Percentiles rank a stretch among this genome's conserved stretches.
Conservation (phyloP, 2,113 vertebrate genomes). For the Gambusia holbrooki region DNA sequence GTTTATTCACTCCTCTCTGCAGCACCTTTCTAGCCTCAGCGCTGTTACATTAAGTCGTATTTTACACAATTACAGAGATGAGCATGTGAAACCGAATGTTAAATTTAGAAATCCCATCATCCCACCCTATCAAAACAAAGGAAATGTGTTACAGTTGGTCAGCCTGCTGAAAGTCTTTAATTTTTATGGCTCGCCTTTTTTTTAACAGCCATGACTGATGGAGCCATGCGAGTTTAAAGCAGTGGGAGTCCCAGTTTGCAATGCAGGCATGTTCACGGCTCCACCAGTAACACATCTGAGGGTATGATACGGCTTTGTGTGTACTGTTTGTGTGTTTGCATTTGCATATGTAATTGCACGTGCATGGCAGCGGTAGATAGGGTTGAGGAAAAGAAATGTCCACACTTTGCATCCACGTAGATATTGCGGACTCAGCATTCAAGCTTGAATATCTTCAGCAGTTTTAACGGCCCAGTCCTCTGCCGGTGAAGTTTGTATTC, state of each 20-base stretch:
- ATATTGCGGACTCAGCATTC: conserved; percentile 61
- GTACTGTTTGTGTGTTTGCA: conserved; percentile 37
- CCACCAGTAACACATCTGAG: conserved; percentile 51
- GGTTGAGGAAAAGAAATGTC: conserved; percentile 3
- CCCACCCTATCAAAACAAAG: conserved; percentile 73
- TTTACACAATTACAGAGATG: conserved; percentile 43
- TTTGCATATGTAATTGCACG: conserved; percentile 28
- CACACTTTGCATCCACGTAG: conserved; percentile 52
- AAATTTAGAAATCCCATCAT: conserved; percentile 56
- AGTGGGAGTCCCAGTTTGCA: conserved; percentile 65
- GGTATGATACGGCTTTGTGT: conserved; percentile 44
- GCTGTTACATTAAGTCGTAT: conserved; percentile 3
- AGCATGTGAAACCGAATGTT: conserved; percentile 57
- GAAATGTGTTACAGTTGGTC: conserved; percentile 69
- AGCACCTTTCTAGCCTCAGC: conserved; percentile 20
- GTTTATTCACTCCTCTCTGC: conserved; percentile 18
- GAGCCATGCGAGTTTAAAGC: conserved; percentile 63
- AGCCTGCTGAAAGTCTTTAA: conserved; percentile 76
- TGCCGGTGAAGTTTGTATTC: conserved; percentile 74
- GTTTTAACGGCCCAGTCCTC: conserved; percentile 64
- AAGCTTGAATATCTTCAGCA: conserved; percentile 64
- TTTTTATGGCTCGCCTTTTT: conserved; percentile 72
- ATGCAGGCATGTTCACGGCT: conserved; percentile 48
- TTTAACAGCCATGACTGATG: conserved; percentile 76
- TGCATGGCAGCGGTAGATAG: neutral